phyloP scores from a whole-genome alignment of 2,797 vertebrate genomes.

The Benthosema pterotum region DNA sequence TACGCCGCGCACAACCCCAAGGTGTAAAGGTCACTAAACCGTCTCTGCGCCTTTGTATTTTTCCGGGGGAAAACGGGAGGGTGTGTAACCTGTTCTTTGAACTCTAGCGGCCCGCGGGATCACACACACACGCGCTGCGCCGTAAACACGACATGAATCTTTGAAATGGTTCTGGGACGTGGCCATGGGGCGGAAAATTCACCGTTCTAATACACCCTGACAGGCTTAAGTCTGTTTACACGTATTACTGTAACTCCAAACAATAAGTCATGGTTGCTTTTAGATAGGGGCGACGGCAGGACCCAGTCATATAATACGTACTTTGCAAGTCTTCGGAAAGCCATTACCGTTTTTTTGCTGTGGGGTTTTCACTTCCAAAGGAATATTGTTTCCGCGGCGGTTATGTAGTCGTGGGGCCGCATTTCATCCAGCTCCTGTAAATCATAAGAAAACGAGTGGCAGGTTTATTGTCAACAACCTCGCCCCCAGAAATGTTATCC shows the following conservation, averaged over 20 bases:
- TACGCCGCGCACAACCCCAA: constrained; percentile 65
- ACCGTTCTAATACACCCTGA: constrained; percentile 29
- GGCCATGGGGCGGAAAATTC: constrained; percentile 51
- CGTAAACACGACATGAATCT: constrained; percentile 74
- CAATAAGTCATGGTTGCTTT: constrained; percentile 1
- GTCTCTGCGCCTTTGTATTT: constrained; percentile 65
- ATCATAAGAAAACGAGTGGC: neutral
- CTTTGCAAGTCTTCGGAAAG: neutral
- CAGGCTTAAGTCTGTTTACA: constrained; percentile 41
- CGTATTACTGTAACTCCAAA: constrained; percentile 34
- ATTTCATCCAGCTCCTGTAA: constrained; percentile 3
- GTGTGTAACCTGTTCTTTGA: constrained; percentile 57
- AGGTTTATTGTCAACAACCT: constrained; percentile 11
- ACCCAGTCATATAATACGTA: neutral
- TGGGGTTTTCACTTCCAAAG: constrained; percentile 1
- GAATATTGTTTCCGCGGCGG: neutral
- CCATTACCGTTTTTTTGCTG: neutral
- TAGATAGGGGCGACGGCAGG: neutral
- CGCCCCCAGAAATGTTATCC: constrained; percentile 1
- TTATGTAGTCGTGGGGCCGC: neutral
- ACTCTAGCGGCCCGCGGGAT: constrained; percentile 57
- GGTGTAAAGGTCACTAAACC: constrained; percentile 68
- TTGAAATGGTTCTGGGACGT: constrained; percentile 53
- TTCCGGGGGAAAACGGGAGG: constrained; percentile 49
- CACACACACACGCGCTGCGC: constrained; percentile 65